Conservation (phyloP, 2,113 vertebrate genomes). For the Osmerus eperlanus region DNA sequence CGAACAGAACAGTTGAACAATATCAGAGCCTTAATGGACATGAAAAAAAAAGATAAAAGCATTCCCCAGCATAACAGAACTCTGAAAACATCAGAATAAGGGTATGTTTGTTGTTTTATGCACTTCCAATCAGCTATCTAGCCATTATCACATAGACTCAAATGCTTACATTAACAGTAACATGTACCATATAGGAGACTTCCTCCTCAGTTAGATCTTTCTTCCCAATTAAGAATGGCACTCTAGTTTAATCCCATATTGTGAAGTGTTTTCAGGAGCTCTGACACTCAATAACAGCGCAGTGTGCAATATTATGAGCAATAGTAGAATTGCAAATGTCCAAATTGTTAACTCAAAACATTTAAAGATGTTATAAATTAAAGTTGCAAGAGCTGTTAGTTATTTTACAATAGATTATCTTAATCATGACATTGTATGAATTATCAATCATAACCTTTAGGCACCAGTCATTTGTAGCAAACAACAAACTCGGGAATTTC, state of each 20-base stretch:
- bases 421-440: too few species aligned
- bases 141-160: slow-evolving; percentile 20
- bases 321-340: neutral
- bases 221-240: slow-evolving; percentile 21
- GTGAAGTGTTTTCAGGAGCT: neutral
- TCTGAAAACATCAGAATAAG: slow-evolving; percentile 7
- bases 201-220: slow-evolving; percentile 32
- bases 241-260: slow-evolving; percentile 17
- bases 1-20: slow-evolving; percentile 61
- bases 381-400: too few species aligned
- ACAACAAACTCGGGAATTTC: too few species aligned
- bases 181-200: slow-evolving; percentile 36
- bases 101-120: neutral
- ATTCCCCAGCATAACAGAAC: neutral
- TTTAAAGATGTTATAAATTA: too few species aligned
- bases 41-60: neutral
- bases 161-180: slow-evolving; percentile 16
- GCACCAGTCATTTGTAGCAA: too few species aligned
- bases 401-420: too few species aligned
- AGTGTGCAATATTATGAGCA: neutral
- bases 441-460: too few species aligned
- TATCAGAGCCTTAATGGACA: slow-evolving; percentile 64
- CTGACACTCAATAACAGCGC: neutral
- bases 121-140: slow-evolving; percentile 29
- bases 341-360: neutral